phyloP scores from a whole-genome alignment of 2,113 vertebrate species.

The Mustelus asterias region DNA sequence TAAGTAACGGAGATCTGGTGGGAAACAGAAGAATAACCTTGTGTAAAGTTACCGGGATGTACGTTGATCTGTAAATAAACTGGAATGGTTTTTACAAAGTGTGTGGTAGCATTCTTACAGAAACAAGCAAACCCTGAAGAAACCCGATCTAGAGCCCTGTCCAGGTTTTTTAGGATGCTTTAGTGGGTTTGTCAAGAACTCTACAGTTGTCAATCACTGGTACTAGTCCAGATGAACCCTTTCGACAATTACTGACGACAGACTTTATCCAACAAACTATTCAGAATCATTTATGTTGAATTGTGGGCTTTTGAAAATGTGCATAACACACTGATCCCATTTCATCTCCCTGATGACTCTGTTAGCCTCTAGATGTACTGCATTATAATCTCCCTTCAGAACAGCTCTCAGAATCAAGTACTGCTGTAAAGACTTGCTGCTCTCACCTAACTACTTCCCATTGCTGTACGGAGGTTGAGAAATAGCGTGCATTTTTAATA shows the following conservation, averaged over 20 bases:
- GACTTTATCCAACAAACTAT: conserved; percentile 11
- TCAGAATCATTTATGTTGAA: conserved; percentile 29
- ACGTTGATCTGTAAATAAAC: no score
- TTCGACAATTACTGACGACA: conserved; percentile 10
- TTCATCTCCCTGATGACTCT: conserved; percentile 24
- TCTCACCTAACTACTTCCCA: neutral
- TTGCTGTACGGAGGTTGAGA: neutral
- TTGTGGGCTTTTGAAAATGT: neutral
- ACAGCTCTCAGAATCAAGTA: neutral
- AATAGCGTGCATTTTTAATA: neutral
- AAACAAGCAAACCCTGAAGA: no score
- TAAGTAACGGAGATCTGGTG: no score
- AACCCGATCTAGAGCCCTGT: no score
- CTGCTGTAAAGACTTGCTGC: neutral
- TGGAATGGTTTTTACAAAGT: no score
- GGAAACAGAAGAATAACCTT: no score
- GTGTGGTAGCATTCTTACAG: no score
- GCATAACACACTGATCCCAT: neutral
- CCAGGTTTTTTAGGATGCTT: neutral
- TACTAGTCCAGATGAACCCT: neutral
- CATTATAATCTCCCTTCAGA: neutral
- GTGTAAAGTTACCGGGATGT: no score
- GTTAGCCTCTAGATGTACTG: neutral
- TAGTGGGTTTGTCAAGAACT: neutral
- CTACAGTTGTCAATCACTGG: neutral